Percentiles rank a stretch among this genome's conserved stretches.
Evolutionary conservation across 2,797 vertebrate genomes (phyloP).

Genomic region (Phylloscopus collybita): DNA sequence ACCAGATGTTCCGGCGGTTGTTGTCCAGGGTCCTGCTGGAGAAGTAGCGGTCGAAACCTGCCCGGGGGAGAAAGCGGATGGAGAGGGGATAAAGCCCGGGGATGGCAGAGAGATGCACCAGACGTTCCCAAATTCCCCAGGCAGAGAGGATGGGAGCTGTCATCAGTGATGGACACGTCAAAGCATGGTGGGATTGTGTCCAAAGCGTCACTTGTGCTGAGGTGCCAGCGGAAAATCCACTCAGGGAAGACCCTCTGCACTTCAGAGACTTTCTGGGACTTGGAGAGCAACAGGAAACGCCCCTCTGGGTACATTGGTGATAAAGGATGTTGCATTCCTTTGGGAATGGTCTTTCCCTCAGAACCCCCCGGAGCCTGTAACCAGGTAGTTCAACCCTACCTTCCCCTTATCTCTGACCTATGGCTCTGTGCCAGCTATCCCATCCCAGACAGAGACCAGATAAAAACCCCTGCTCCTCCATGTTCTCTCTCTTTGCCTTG

Average conservation of each 20-base stretch:
- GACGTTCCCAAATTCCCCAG: background rate
- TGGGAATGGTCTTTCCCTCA: too few relatives aligned
- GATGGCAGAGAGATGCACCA: background rate
- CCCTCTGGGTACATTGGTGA: background rate
- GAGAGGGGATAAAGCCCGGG: background rate
- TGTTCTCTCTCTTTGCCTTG: too few relatives aligned
- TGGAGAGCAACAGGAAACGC: background rate
- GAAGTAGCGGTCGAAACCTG: constrained; percentile 96
- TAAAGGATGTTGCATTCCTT: too few relatives aligned
- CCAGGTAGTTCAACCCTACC: too few relatives aligned
- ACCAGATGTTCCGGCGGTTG: constrained; percentile 96
- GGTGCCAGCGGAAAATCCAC: background rate
- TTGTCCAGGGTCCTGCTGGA: constrained; percentile 93
- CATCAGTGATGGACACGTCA: rapidly evolving
- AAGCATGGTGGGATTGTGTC: background rate
- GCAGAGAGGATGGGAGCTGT: background rate
- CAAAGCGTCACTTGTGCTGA: too few relatives aligned
- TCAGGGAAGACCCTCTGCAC: background rate
- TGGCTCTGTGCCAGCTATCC: too few relatives aligned
- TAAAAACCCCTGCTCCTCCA: too few relatives aligned
- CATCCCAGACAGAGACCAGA: too few relatives aligned
- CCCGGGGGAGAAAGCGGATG: background rate
- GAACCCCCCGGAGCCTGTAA: too few relatives aligned
- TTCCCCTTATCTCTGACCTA: too few relatives aligned
- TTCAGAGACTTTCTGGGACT: background rate